Percentiles rank a stretch among this genome's conserved stretches.
Evolutionary conservation across 2,113 vertebrate species (phyloP).

Genomic region (Aegotheles bennettii): DNA sequence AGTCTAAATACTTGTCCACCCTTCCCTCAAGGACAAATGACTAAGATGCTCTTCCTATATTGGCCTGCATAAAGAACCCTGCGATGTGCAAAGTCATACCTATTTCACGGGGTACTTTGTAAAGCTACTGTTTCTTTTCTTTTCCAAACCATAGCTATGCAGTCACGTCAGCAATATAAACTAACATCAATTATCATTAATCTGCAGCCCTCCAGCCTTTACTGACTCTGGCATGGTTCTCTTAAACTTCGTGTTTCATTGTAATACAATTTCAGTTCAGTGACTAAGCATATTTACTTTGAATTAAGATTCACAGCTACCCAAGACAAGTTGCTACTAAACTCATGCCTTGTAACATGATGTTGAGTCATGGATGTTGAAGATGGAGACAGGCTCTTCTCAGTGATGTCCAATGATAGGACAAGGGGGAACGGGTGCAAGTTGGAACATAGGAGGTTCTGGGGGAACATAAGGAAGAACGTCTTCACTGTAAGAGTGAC

Average conservation of each 20-base stretch:
- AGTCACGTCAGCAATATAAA: neutral
- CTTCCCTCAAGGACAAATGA: neutral
- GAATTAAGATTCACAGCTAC: constrained; percentile 43
- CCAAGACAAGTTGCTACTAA: constrained; percentile 17
- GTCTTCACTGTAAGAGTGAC: no score
- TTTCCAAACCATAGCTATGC: neutral
- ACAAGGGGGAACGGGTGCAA: no score
- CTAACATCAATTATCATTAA: constrained; percentile 32
- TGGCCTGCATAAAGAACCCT: neutral
- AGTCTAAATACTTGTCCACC: neutral
- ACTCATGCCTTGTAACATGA: constrained; percentile 5
- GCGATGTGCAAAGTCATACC: neutral
- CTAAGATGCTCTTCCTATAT: neutral
- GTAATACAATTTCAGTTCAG: constrained; percentile 29
- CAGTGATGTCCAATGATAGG: no score
- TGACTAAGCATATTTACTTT: constrained; percentile 35
- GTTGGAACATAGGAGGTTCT: no score
- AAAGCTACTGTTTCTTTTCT: neutral
- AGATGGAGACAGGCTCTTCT: no score
- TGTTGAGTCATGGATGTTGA: constrained; percentile 15
- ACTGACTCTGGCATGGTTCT: constrained; percentile 24
- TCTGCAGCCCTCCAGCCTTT: constrained; percentile 25
- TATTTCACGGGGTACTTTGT: neutral
- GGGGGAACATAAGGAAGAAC: no score
- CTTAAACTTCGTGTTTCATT: constrained; percentile 46